Percentiles rank a stretch among this genome's conserved stretches.
phyloP scores from a whole-genome alignment of 2,888 invertebrate species.

The Catonia carolina region DNA sequence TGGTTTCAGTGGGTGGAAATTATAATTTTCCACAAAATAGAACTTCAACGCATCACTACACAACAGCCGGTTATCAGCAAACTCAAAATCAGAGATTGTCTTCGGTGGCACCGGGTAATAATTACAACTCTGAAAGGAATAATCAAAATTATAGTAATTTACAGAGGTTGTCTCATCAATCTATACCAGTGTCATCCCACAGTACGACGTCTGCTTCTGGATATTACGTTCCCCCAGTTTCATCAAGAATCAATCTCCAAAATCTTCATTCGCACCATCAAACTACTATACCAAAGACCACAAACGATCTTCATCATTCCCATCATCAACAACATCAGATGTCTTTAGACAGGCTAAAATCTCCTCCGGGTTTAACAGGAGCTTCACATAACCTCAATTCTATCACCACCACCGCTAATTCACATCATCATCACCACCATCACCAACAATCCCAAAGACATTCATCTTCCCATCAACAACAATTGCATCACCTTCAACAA shows the following conservation, averaged over 20 bases:
- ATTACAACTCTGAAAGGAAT: conserved; percentile 39
- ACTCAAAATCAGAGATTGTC: conserved; percentile 29
- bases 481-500: too few relatives aligned
- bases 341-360: conserved; percentile 1
- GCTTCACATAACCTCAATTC: not conserved
- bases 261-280: too few relatives aligned
- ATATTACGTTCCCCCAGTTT: not conserved
- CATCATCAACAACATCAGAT: not conserved
- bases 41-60: conserved; percentile 21
- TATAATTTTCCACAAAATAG: not conserved
- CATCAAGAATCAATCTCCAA: too few relatives aligned
- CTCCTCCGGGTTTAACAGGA: not conserved
- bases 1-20: not conserved
- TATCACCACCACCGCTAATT: not conserved
- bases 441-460: not conserved
- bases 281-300: too few relatives aligned
- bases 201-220: conserved; percentile 9
- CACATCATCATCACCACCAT: not conserved
- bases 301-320: too few relatives aligned
- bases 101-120: conserved; percentile 18
- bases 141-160: not conserved
- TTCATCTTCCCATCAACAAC: conserved; percentile 39
- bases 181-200: not conserved
- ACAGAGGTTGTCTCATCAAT: not conserved
- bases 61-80: conserved; percentile 45